Evolutionary conservation across 2,888 invertebrate species (phyloP), one percentile per base, ranked within the genome.

Genomic region (Mantis religiosa): DNA sequence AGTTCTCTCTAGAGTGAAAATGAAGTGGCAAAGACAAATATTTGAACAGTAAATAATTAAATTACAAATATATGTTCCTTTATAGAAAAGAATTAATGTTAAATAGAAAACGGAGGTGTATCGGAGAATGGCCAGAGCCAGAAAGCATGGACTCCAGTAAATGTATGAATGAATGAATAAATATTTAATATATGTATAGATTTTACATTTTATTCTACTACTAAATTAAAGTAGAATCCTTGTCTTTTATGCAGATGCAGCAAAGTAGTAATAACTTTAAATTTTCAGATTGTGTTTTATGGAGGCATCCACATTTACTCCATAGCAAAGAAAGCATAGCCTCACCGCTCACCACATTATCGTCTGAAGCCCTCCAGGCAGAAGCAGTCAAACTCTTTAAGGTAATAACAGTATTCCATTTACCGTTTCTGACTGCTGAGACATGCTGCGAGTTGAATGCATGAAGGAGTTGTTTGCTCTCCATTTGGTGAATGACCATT

Each of bases 321-420:
- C 98, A 98, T 93, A 97, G 97, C 85, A 98, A 98, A 94, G 98
- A 98, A 92, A 96, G 97, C 90, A 97, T 98, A 89, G 96, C 97
- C 0, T 97, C 98, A 87, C 98, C 99, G 0, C 94, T 99, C 30
- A 98, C 98, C 0, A 98, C 98, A 82, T 94, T 99, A 89, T 97
- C 98, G 89, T 97, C 98, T 0, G 98, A 98, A 93, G 95, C 96
- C 14, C 94, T 98, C 91, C 98, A 98, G 93, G 95, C 96, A 3
- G 98, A 98, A 94, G 98, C 98, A 89, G 95, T 98, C 91, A 98
- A 99, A 93, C 94, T 99, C 90, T 99, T 98, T 93, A 98, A 98
- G 95, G 98, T 97, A 92, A 85, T 41, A 25, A 71, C 25, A 54
- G 41, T 2, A 41, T 12, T 47, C n/a, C 14, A 14, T 47, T 83